phyloP scores from a whole-genome alignment of 2,113 vertebrate species.

The Phrynocephalus versicolor region DNA sequence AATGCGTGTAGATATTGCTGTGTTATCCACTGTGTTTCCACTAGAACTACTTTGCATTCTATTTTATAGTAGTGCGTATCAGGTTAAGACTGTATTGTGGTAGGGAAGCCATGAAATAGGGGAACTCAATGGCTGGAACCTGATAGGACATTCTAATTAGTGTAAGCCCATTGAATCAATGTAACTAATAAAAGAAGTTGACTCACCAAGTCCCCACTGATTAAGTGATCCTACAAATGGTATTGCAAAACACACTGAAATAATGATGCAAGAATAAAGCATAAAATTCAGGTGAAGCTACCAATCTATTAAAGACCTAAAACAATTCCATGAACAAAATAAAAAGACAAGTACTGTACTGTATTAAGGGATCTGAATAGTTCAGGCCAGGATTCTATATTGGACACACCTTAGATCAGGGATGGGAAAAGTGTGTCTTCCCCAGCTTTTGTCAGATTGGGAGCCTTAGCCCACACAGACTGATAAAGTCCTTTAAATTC shows the following conservation, averaged over 20 bases:
- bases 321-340: background rate
- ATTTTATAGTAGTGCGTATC: background rate
- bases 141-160: too few species aligned
- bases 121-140: background rate
- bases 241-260: background rate
- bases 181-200: background rate
- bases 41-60: background rate
- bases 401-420: slow-evolving; percentile 7
- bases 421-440: background rate
- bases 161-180: too few species aligned
- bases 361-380: slow-evolving; percentile 45
- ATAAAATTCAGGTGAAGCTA: background rate
- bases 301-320: background rate
- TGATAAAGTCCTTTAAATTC: background rate
- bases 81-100: background rate
- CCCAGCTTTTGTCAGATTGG: background rate
- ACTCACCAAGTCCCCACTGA: background rate
- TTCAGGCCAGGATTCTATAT: slow-evolving; percentile 51
- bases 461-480: background rate
- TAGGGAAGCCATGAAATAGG: background rate
- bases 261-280: background rate
- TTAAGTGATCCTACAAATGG: too few species aligned
- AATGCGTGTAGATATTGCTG: background rate
- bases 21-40: background rate
- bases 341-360: background rate